These are phyloP conservation scores for Limnephilus marmoratus DNA, from an alignment of 2,888 invertebrate genomes.

Conservation along the genomic window DNA sequence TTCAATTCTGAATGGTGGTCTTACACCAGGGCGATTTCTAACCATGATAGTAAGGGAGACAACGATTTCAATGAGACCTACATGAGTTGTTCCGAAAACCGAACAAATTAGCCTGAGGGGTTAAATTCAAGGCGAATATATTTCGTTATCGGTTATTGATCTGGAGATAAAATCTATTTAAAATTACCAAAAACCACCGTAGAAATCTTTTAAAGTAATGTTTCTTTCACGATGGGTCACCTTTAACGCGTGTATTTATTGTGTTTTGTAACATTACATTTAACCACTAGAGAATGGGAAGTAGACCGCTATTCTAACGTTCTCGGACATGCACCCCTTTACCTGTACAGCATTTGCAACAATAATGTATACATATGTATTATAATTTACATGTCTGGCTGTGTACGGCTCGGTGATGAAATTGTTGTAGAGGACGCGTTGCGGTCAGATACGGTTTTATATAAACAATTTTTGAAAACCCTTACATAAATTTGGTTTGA, in stretches of 20 bases:
- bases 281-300: neutral
- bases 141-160: neutral
- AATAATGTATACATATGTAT: neutral
- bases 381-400: neutral
- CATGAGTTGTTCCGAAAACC: too few species aligned
- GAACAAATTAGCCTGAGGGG: too few species aligned
- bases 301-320: neutral
- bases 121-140: neutral
- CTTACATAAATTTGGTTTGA: too few species aligned
- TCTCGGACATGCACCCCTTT: conserved; percentile 2
- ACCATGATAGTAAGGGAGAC: too few species aligned
- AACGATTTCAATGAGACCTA: too few species aligned
- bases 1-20: too few species aligned
- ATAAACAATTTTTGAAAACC: neutral
- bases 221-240: neutral
- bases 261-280: neutral
- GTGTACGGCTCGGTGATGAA: neutral
- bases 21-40: too few species aligned
- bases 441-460: neutral
- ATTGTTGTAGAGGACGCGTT: neutral
- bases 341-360: neutral
- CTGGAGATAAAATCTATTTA: neutral
- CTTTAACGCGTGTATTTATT: neutral
- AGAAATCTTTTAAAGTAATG: neutral
- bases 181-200: neutral